Base-by-base conservation (phyloP, 2,888 invertebrate genomes). In the Andrena camellia region DNA sequence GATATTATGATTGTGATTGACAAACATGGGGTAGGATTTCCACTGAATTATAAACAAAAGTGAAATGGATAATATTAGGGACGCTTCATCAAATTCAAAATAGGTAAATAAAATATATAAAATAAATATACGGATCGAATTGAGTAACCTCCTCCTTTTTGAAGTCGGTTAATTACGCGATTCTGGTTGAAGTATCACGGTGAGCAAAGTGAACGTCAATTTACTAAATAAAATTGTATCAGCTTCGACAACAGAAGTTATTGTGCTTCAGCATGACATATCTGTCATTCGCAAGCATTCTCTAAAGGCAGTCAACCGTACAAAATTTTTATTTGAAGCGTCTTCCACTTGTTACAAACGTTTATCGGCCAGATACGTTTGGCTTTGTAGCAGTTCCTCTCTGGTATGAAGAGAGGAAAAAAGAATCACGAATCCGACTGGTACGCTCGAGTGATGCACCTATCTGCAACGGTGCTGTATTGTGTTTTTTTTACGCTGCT, bases 361-460 rank as follows among this genome's bases (percentile, higher is more conserved):
- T 78, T 84, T 78, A 83, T 87, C 71, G 69, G 72, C 64, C 54
- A 81, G 66, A 70, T 81, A 72, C 72, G 48, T 59, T 60, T 52
- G 59, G 75, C 78, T 81, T 79, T 81, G 87, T 79, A 42, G 57
- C n/a, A 23, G 50, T 35, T 59, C 20, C 72, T 67, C 54, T 69
- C 50, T 17, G 54, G 10, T 23, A 59, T 17, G 66, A 42, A 78
- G 33, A 60, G 31, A 31, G 63, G n/a, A 52, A 78, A 64, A 76
- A 57, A 35, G 31, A 72, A 68, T 75, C 69, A 57, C 57, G 31
- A 63, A 57, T 10, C 35, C 26, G 66, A 60, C 48, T 66, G 31
- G 50, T 62, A 33, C 59, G 66, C 68, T 42, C 68, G 26, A 68
- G 42, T 60, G 63, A 80, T 73, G 50, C 72, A 60, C 31, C 63